These are phyloP conservation scores for Austrofundulus limnaeus DNA, from an alignment of 2,113 vertebrate genomes.

Conservation along the genomic window DNA sequence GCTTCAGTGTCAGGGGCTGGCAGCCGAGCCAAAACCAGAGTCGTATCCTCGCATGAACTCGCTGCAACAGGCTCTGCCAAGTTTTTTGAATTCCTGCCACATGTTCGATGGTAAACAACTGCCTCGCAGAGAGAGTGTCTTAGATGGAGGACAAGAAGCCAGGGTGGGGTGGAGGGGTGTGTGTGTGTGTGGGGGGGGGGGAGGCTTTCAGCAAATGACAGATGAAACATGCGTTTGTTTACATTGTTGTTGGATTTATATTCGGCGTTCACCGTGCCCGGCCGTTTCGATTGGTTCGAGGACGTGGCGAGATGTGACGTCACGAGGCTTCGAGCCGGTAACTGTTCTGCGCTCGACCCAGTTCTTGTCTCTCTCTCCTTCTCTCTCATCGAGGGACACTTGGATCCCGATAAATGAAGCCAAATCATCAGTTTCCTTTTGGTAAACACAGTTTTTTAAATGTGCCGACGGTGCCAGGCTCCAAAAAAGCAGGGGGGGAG, in stretches of 20 bases:
- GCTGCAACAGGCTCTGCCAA: constrained; percentile 70
- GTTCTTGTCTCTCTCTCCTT: constrained; percentile 21
- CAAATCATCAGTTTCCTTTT: constrained; percentile 3
- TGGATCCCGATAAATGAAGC: constrained; percentile 6
- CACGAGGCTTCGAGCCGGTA: constrained; percentile 75
- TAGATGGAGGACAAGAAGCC: constrained; percentile 24
- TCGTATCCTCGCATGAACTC: constrained; percentile 81
- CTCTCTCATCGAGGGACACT: constrained; percentile 55
- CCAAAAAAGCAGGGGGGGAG: background rate
- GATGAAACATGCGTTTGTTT: constrained; percentile 38
- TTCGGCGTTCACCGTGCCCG: constrained; percentile 44
- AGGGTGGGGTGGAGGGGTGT: too few relatives aligned
- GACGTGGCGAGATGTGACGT: constrained; percentile 96
- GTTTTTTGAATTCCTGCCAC: constrained; percentile 73
- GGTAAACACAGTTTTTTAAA: constrained; percentile 21
- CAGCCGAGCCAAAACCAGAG: constrained; percentile 78
- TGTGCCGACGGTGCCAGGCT: too few relatives aligned
- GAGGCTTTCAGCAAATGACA: constrained; percentile 14
- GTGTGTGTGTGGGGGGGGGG: background rate
- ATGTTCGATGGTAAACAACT: constrained; percentile 74
- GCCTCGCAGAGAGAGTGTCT: constrained; percentile 54
- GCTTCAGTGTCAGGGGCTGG: constrained; percentile 80
- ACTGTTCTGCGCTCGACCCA: constrained; percentile 73
- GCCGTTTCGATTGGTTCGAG: constrained; percentile 85
- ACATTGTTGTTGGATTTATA: constrained; percentile 69